Conservation (phyloP, 1,140 invertebrate genomes). For the Ceratoteleas bidentatus region DNA sequence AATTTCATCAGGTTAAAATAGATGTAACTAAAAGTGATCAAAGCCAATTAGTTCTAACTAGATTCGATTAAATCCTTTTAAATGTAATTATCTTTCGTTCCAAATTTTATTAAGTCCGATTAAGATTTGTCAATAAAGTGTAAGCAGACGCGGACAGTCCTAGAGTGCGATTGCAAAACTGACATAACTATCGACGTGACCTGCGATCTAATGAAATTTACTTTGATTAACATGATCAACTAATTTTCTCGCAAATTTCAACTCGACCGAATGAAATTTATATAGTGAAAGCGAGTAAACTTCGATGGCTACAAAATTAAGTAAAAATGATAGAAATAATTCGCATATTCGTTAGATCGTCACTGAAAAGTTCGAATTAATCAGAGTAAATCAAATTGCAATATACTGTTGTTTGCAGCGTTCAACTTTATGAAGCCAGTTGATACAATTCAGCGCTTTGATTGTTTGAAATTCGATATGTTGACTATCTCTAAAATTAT, state of each 20-base stretch:
- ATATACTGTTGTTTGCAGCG: too few species aligned
- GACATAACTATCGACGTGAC: constrained; percentile 8
- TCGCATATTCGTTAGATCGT: background rate
- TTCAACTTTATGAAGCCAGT: too few species aligned
- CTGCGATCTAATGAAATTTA: background rate
- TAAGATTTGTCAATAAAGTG: constrained; percentile 1
- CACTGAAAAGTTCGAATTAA: background rate
- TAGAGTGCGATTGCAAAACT: background rate
- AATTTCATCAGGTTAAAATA: constrained; percentile 7
- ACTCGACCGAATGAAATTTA: background rate
- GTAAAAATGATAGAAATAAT: background rate
- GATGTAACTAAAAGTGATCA: constrained; percentile 8
- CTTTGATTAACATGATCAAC: constrained; percentile 8
- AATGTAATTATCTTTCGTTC: constrained; percentile 5
- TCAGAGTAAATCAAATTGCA: too few species aligned
- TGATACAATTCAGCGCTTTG: too few species aligned
- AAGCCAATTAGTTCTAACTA: constrained; percentile 6
- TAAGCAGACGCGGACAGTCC: background rate
- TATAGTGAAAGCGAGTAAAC: background rate
- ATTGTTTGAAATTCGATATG: too few species aligned
- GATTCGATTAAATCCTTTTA: background rate
- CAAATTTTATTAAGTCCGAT: constrained; percentile 11
- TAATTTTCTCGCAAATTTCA: constrained; percentile 4
- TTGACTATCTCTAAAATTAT: too few species aligned
- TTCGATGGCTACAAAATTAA: background rate